Percentiles rank a stretch among this genome's conserved stretches.
Conservation (phyloP, 2,797 vertebrate genomes). For the Tinamus major region DNA sequence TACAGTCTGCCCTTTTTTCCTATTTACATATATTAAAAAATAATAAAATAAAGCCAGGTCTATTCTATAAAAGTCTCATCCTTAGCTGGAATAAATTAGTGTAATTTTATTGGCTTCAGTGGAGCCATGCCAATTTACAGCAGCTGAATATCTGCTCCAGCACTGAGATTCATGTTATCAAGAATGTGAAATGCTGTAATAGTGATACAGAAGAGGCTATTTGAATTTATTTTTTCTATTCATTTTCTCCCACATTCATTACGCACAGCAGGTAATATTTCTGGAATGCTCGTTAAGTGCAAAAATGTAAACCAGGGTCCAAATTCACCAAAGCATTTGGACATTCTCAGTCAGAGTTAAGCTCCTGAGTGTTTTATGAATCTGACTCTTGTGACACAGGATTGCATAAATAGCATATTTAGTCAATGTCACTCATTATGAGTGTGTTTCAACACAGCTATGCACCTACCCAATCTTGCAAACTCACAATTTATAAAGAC, state of each 20-base stretch:
- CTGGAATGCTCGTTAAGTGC: background rate
- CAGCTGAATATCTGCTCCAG: constrained; percentile 39
- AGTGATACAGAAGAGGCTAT: constrained; percentile 52
- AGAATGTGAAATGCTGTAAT: constrained; percentile 49
- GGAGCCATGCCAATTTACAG: constrained; percentile 33
- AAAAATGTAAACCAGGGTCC: background rate
- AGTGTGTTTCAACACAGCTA: background rate
- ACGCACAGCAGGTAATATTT: background rate
- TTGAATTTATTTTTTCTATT: constrained; percentile 50
- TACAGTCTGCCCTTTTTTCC: background rate
- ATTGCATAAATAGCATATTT: background rate
- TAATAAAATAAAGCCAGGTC: constrained; percentile 30
- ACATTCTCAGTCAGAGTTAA: background rate
- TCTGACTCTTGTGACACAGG: background rate
- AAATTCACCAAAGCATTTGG: background rate
- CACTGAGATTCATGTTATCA: constrained; percentile 26
- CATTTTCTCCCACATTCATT: constrained; percentile 29
- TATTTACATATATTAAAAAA: constrained; percentile 11
- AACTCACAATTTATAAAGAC: background rate
- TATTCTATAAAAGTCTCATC: constrained; percentile 27
- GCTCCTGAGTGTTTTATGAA: background rate
- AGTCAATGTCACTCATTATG: background rate
- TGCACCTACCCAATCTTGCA: background rate
- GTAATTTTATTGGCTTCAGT: constrained; percentile 24
- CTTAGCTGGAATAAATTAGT: constrained; percentile 39